These are phyloP conservation scores for Pocillopora meandrina DNA, from an alignment of 92 coral and sea anemone species.

Conservation along the genomic window DNA sequence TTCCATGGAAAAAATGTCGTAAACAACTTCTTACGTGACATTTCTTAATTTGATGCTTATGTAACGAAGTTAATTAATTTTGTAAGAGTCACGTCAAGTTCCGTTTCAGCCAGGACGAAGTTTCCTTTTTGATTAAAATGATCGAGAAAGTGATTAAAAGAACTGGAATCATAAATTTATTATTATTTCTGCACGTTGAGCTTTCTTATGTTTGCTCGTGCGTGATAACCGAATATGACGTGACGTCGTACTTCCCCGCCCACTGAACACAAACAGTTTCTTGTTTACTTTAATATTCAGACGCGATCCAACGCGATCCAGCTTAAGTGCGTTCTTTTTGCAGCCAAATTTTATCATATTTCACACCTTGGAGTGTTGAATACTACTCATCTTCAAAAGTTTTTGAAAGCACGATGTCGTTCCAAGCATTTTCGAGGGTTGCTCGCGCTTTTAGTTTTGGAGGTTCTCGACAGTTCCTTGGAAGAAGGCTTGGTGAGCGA, in stretches of 20 bases:
- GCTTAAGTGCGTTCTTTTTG: background rate
- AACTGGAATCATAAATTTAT: too few species aligned
- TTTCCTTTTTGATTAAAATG: background rate
- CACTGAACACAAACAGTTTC: background rate
- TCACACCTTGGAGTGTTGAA: background rate
- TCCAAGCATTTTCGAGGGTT: conserved; percentile 26
- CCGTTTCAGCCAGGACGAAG: background rate
- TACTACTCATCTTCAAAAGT: background rate
- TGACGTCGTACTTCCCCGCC: conserved; percentile 6
- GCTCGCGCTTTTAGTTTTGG: conserved; percentile 1
- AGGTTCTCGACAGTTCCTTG: conserved; percentile 9
- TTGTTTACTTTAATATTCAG: background rate
- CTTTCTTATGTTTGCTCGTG: background rate
- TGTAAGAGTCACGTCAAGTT: background rate
- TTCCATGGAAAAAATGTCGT: too few species aligned
- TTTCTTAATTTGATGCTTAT: background rate
- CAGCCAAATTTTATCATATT: background rate
- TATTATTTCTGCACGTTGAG: too few species aligned
- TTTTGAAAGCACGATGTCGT: conserved; percentile 14
- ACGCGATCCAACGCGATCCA: too few species aligned
- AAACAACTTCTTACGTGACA: background rate
- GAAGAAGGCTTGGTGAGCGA: conserved; percentile 36
- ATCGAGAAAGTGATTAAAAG: background rate
- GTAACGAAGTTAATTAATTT: background rate
- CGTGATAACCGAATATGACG: background rate